These are phyloP conservation scores for Eulithis testata DNA, from an alignment of 2,888 invertebrate genomes.

Conservation along the genomic window DNA sequence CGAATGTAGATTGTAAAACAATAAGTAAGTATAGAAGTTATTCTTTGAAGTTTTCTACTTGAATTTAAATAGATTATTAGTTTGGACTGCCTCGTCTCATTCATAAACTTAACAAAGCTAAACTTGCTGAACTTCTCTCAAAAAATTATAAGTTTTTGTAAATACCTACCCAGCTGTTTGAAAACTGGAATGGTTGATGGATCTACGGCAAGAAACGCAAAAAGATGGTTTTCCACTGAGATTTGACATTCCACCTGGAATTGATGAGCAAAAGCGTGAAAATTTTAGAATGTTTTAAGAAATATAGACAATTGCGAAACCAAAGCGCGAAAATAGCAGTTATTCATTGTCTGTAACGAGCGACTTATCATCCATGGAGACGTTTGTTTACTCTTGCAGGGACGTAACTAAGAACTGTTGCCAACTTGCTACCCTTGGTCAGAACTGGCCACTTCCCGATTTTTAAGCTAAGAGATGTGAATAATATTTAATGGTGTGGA, in stretches of 20 bases:
- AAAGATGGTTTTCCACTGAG: constrained; percentile 87
- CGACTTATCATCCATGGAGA: constrained; percentile 54
- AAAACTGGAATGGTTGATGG: no score
- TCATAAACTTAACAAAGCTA: no score
- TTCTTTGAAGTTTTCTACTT: no score
- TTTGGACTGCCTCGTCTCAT: no score
- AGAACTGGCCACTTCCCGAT: constrained; percentile 16
- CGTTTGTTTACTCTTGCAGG: constrained; percentile 71
- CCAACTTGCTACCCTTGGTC: constrained; percentile 25
- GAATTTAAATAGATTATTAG: no score
- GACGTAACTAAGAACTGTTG: constrained; percentile 43
- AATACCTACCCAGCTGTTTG: no score
- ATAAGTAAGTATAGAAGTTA: no score
- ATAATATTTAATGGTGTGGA: background rate
- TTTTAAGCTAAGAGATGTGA: background rate
- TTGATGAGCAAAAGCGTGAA: constrained; percentile 44
- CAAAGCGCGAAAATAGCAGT: constrained; percentile 33
- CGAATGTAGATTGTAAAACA: no score
- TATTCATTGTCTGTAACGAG: constrained; percentile 50
- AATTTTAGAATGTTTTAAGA: constrained; percentile 21
- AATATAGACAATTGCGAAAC: constrained; percentile 14
- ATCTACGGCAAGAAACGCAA: constrained; percentile 1
- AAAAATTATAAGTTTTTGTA: no score
- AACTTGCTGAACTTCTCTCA: no score
- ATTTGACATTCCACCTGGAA: constrained; percentile 86